A percentile compares a stretch with the other conserved stretches of the same genome.
Evolutionary conservation across 2,797 vertebrate genomes (phyloP).

Genomic region (Propithecus perrieri): DNA sequence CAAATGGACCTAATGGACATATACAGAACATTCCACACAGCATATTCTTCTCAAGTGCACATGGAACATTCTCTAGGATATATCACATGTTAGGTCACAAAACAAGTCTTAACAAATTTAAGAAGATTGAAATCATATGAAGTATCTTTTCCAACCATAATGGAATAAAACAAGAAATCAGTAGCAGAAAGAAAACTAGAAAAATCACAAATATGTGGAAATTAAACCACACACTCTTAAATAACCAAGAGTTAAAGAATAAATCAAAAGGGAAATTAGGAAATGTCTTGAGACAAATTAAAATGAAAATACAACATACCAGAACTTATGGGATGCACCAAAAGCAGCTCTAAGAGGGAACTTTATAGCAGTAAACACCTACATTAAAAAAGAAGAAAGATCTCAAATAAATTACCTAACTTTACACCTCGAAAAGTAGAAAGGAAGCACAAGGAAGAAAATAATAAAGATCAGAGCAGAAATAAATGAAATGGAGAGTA

Average conservation of each 20-base stretch:
- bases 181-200: neutral
- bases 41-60: neutral
- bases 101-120: neutral
- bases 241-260: neutral
- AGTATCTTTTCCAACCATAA: neutral
- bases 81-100: neutral
- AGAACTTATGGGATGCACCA: neutral
- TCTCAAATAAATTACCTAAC: neutral
- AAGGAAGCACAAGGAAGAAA: neutral
- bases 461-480: neutral
- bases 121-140: neutral
- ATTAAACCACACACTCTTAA: neutral
- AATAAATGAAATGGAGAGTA: neutral
- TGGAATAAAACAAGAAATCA: neutral
- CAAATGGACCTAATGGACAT: neutral
- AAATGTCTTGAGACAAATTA: neutral
- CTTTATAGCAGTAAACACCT: neutral
- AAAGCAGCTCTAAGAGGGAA: neutral
- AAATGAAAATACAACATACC: neutral
- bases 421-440: neutral
- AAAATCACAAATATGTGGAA: neutral
- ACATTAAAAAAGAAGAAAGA: neutral
- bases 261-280: neutral
- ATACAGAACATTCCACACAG: neutral
- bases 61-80: neutral